Evolutionary conservation across 2,113 vertebrate species (phyloP), one percentile per base, ranked within the genome.

Genomic region (Psittacula cyanocephala): DNA sequence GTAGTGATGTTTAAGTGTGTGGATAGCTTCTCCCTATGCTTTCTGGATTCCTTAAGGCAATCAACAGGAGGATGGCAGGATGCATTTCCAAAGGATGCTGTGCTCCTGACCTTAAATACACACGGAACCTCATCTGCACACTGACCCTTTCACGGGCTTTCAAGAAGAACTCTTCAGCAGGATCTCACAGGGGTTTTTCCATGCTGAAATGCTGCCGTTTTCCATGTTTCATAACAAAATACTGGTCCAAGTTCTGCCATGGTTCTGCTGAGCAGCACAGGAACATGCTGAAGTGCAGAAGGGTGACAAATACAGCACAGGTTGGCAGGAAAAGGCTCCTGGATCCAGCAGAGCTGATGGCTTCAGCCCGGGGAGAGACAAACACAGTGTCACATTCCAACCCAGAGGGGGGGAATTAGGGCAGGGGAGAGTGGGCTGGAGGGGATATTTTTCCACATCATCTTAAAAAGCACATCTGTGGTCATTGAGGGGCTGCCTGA

Each of bases 1-100:
- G 3, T 31, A 9, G 12, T 1, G 3, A 3, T 31, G 33, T 37
- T 20, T 3, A 41, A 5, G 27, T 1, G 17, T 2, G n/a, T 4
- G 15, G 29, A 35, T 27, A 7, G 4, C 50, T 33, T 27, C 39
- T 65, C 29, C 5, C 28, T 5, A 0, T 17, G 46, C 17, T 39
- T 57, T 39, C 39, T 35, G 29, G 17, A 11, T 72, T 29, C 44
- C 65, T 20, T 9, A 18, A 9, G 44, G 84, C 37, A 11, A 35
- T 5, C 59, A 9, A 5, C 17, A 39, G 49, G 57, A 20, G 22
- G 13, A 23, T 20, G 53, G 52, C 50, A 37, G 53, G 33, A 7
- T 4, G 7, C 52, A 3, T 46, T 22, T 27, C 52, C 11, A 8
- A 41, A 9, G 46, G 46, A 11, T 8, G 44, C 59, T 8, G 41